A percentile compares a stretch with the other conserved stretches of the same genome.
Conservation (phyloP, 2,888 invertebrate genomes). For the Tuberolachnus salignus region DNA sequence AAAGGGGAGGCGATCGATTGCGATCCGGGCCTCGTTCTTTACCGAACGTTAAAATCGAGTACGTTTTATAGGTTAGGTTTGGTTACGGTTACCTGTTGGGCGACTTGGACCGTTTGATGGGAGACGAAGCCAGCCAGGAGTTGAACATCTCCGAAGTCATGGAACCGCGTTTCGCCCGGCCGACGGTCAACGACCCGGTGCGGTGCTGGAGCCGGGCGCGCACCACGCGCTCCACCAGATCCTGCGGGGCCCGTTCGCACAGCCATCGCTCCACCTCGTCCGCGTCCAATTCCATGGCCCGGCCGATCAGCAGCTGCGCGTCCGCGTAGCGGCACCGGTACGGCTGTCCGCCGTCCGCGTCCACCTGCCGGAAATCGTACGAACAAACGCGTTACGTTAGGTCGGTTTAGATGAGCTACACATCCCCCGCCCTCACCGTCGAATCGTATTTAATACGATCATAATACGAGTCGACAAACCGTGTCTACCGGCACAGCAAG, state of each 20-base stretch:
- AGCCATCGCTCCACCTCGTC: conserved; percentile 74
- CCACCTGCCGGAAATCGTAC: conserved; percentile 5
- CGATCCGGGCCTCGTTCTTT: too few species aligned
- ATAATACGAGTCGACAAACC: too few species aligned
- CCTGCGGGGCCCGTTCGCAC: conserved; percentile 74
- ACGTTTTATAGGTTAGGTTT: too few species aligned
- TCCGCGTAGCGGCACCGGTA: too few species aligned
- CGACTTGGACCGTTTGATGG: conserved; percentile 68
- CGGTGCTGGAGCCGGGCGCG: conserved; percentile 67
- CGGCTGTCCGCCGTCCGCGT: background rate
- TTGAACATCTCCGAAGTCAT: conserved; percentile 85
- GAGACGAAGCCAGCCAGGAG: conserved; percentile 81
- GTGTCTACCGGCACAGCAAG: too few species aligned
- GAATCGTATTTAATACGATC: too few species aligned
- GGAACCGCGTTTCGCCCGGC: conserved; percentile 70
- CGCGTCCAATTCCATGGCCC: conserved; percentile 64
- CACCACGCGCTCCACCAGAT: conserved; percentile 65
- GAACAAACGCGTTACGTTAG: background rate
- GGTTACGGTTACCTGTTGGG: conserved; percentile 59
- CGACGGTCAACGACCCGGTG: conserved; percentile 64
- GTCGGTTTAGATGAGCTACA: too few species aligned
- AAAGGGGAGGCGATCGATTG: too few species aligned
- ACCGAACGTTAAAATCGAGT: too few species aligned
- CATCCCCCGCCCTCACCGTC: too few species aligned
- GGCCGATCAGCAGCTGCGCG: background rate